Base-by-base conservation (phyloP, 1,140 invertebrate species). In the Ceratina australensis region DNA sequence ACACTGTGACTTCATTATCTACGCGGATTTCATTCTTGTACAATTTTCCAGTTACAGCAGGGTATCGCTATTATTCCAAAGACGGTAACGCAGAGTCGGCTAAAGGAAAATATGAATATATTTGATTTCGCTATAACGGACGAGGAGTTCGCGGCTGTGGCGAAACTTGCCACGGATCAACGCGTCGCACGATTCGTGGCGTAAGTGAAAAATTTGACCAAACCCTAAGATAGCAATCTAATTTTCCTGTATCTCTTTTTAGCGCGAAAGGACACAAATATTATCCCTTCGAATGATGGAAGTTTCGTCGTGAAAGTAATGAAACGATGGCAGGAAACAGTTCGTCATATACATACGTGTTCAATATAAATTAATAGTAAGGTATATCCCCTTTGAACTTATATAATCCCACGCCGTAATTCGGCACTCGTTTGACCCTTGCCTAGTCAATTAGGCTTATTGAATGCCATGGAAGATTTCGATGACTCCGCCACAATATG, bases 41-140 rank as follows among this genome's bases (percentile, higher is more conserved):
- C 64, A 74, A 16, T 63, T 4, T 78, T 82, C 1, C 57, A 91
- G 90, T 42, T 86, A 10, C 87, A 91, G 67, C 77, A 87, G 60
- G 89, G 85, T 26, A 80, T 86, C 18, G 82, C 77, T 1, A 80
- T 95, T 0, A 95, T 97, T 80, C 96, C 97, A 3, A 97, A 97
- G 86, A 96, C 96, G 1, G 93, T 94, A 1, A 96, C 94, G 73
- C 93, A 94, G 80, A 83, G 90, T 1, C 93, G 96, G 50, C 94
- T 97, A 24, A 92, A 93, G 12, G 93, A 96, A 78, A 97, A 98
- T 86, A 94, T 96, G 52, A 89, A 95, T 47, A 89, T 96, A 26
- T 96, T 96, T 86, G 95, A 96, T 89, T 97, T 97, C 87, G 88
- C 92, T 68, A 87, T 97, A 2, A 93, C 93, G 0, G 84, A 91